Conservation (phyloP, 1,140 invertebrate genomes). For the Asbolus verrucosus region DNA sequence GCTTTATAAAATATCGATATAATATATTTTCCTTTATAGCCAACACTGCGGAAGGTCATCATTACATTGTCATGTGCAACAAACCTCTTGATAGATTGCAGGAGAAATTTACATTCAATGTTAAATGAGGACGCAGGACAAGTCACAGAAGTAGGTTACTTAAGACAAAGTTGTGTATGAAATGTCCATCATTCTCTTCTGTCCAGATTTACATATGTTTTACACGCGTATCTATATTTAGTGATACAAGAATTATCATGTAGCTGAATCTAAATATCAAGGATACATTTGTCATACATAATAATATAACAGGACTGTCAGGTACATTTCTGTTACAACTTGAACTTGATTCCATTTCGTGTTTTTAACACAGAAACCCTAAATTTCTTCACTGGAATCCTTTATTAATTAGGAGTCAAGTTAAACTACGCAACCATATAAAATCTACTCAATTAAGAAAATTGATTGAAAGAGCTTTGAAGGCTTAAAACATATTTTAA, state of each 20-base stretch:
- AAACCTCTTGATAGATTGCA: constrained; percentile 1
- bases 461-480: background rate
- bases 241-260: no score
- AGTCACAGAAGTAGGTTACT: background rate
- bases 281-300: no score
- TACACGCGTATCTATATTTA: no score
- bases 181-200: no score
- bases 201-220: no score
- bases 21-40: constrained; percentile 23
- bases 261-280: no score
- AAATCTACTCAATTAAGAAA: background rate
- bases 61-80: constrained; percentile 15
- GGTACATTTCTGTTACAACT: no score
- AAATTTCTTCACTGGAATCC: no score
- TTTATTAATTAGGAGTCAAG: background rate
- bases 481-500: background rate
- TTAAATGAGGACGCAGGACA: background rate
- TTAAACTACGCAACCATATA: background rate
- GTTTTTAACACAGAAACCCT: no score
- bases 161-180: background rate
- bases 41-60: constrained; percentile 18
- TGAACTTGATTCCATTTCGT: no score
- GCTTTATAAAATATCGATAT: constrained; percentile 24
- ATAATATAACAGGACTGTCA: no score
- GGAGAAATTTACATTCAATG: constrained; percentile 14